Conservation (phyloP, 2,888 invertebrate species). For the Napeogenes inachia region DNA sequence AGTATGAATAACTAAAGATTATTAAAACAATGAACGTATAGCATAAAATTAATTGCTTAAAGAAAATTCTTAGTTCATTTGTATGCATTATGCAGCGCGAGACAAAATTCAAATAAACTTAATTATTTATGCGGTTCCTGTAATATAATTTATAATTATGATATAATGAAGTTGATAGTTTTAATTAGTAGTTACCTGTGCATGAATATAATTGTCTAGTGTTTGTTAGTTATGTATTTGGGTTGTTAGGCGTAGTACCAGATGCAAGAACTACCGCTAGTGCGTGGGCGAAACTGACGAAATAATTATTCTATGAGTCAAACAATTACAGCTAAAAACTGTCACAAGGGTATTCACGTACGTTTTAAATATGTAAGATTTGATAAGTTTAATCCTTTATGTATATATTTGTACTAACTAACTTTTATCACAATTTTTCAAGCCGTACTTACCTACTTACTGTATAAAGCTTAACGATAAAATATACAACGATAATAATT, state of each 20-base stretch:
- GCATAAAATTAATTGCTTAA: too few relatives aligned
- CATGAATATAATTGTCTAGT: constrained; percentile 23
- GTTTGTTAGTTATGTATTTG: constrained; percentile 28
- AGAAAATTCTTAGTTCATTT: too few relatives aligned
- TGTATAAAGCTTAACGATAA: too few relatives aligned
- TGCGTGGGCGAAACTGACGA: constrained; percentile 9
- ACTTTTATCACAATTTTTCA: too few relatives aligned
- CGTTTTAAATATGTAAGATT: too few relatives aligned
- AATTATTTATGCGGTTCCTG: background rate
- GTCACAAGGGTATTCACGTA: too few relatives aligned
- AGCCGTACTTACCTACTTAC: too few relatives aligned
- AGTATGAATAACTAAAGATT: background rate
- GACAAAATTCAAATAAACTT: constrained; percentile 1
- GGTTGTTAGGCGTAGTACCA: constrained; percentile 21
- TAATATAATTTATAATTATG: constrained; percentile 17
- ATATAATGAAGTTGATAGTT: constrained; percentile 11
- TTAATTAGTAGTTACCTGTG: constrained; percentile 22
- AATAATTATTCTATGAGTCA: background rate
- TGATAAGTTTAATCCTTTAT: too few relatives aligned
- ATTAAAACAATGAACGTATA: too few relatives aligned
- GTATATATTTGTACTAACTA: too few relatives aligned
- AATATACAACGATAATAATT: too few relatives aligned
- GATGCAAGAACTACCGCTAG: constrained; percentile 11
- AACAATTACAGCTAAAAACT: background rate
- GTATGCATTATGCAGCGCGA: too few relatives aligned